These are phyloP conservation scores for Machimus rusticus DNA, from an alignment of 2,888 invertebrate species.

Conservation along the genomic window DNA sequence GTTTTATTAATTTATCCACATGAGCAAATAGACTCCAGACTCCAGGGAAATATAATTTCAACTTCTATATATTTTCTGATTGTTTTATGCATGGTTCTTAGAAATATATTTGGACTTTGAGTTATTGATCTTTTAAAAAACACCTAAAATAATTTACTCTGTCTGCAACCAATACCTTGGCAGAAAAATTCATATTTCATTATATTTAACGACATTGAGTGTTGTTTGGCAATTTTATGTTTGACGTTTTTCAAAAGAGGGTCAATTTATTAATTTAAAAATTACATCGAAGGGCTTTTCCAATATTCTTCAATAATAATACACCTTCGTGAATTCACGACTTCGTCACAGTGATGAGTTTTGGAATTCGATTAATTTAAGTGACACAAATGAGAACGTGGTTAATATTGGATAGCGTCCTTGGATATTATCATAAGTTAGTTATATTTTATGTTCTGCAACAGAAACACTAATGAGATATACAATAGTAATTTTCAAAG, in stretches of 20 bases:
- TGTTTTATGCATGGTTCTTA: too few species aligned
- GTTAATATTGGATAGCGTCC: not conserved
- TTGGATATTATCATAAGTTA: not conserved
- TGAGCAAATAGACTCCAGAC: too few species aligned
- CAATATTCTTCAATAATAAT: not conserved
- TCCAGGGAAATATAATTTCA: too few species aligned
- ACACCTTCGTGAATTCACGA: too few species aligned
- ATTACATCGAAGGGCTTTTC: not conserved
- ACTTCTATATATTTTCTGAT: too few species aligned
- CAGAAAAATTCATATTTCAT: too few species aligned
- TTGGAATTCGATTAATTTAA: not conserved
- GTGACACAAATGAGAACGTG: too few species aligned
- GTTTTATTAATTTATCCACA: too few species aligned
- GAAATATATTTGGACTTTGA: too few species aligned
- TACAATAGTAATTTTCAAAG: not conserved
- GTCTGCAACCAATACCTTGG: too few species aligned
- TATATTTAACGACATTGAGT: not conserved
- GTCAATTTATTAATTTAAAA: not conserved
- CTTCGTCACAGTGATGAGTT: not conserved
- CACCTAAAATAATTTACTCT: too few species aligned
- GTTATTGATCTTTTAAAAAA: too few species aligned
- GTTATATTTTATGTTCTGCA: not conserved
- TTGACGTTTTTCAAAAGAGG: not conserved
- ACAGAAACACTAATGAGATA: not conserved
- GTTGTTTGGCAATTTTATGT: not conserved